Evolutionary conservation across 2,113 vertebrate species (phyloP).

Genomic region (Oreochromis niloticus): DNA sequence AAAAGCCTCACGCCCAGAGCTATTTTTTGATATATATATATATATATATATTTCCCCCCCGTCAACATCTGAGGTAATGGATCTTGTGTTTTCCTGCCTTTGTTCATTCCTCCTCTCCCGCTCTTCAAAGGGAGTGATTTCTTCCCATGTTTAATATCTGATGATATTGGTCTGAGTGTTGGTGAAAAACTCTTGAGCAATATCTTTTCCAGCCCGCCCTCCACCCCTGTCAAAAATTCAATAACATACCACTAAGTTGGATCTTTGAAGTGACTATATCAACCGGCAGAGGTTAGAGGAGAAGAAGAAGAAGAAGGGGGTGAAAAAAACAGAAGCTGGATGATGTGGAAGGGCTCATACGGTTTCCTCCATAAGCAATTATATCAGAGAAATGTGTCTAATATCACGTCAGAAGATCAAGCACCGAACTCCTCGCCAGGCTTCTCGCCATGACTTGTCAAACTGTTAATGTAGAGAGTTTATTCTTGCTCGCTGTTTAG

Average conservation of each 20-base stretch:
- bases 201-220: constrained; percentile 62
- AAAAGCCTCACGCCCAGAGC: background rate
- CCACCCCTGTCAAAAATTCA: constrained; percentile 63
- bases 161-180: constrained; percentile 67
- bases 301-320: background rate
- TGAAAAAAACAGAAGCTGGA: background rate
- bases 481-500: constrained; percentile 10
- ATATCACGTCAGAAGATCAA: constrained; percentile 44
- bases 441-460: constrained; percentile 10
- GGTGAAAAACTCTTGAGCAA: constrained; percentile 63
- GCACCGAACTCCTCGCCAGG: constrained; percentile 12
- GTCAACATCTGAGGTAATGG: constrained; percentile 44
- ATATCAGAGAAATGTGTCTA: constrained; percentile 56
- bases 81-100: constrained; percentile 48
- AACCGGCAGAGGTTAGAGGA: constrained; percentile 24
- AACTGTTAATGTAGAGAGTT: constrained; percentile 2
- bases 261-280: constrained; percentile 62
- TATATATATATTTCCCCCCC: background rate
- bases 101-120: constrained; percentile 16
- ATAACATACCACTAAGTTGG: constrained; percentile 68
- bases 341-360: constrained; percentile 13
- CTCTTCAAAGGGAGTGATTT: constrained; percentile 48
- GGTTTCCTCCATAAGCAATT: constrained; percentile 50
- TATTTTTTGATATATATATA: background rate
- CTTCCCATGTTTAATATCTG: constrained; percentile 67